Base-by-base conservation (phyloP, 1,140 invertebrate genomes). In the Philotrypesis tridentata region DNA sequence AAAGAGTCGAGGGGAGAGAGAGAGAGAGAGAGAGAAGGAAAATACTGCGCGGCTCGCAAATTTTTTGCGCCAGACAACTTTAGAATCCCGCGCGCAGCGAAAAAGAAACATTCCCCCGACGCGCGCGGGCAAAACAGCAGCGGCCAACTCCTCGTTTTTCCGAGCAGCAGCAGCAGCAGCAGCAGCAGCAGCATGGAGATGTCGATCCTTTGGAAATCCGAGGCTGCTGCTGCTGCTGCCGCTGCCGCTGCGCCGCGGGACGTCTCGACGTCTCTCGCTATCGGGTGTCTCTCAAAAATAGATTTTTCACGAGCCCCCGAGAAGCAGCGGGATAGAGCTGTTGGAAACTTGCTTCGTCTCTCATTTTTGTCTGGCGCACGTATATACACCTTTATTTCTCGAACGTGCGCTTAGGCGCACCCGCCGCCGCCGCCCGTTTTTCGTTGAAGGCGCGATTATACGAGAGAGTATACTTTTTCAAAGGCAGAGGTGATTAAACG, bases 241-340 rank as follows among this genome's bases (percentile, higher is more conserved):
- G 68, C 43, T 55, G 9, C 68, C 37, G 68, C 67, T 17, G n/a
- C 71, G 37, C 79, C 37, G 61, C 71, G 61, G 79, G 71, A 74
- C 40, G 71, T 74, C 79, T 67, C 25, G 21, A 31, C 48, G 60
- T 71, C n/a, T n/a, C n/a, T 70, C 27, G 48, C 40, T 71, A 80
- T 72, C 78, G 68, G 70, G 70, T 73, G 78, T 65, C 70, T 73
- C 37, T 74, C 79, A 21, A 80, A 74, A 80, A 65, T 80, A 74
- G 40, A 80, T 33, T 74, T 80, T 80, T 74, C 79, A 67, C 31
- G 14, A 6, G 72, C 25, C 21, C 37, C 21, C 37, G 31, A 68
- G 63, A 27, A 65, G 25, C 68, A 70, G 68, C 37, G 72, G 40
- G 72, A 75, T 75, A 63, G 73, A 75, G 73, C 73, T 37, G 70